phyloP scores from a whole-genome alignment of 2,113 vertebrate genomes.

The Trematomus loennbergii region DNA sequence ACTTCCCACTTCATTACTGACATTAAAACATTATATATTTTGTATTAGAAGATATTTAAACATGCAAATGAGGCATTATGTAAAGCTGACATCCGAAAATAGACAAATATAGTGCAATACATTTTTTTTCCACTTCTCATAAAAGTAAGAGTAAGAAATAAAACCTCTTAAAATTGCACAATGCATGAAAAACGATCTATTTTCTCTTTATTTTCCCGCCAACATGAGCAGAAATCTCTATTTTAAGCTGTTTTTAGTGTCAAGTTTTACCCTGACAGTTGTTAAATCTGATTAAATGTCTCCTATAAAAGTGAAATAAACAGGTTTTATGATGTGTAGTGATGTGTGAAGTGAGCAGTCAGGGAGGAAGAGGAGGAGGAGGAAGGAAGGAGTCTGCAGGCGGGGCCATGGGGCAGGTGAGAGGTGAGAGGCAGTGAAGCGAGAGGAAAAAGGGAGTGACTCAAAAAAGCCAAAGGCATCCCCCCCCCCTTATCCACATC shows the following conservation, averaged over 20 bases:
- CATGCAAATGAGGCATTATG: too few relatives aligned
- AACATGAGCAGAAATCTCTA: neutral
- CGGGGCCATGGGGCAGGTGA: conserved; percentile 77
- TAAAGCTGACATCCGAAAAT: too few relatives aligned
- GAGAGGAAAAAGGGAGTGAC: conserved; percentile 73
- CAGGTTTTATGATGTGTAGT: conserved; percentile 29
- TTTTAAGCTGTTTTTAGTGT: neutral
- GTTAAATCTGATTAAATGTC: conserved; percentile 36
- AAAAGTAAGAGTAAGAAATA: too few relatives aligned
- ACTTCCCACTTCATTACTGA: too few relatives aligned
- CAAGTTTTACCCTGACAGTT: neutral
- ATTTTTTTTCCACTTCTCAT: too few relatives aligned
- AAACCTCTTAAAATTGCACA: too few relatives aligned
- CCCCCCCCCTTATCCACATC: neutral
- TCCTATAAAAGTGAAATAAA: neutral
- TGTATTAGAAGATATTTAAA: too few relatives aligned
- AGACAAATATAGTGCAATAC: too few relatives aligned
- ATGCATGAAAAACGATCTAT: too few relatives aligned
- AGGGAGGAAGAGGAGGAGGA: conserved; percentile 37
- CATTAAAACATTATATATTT: too few relatives aligned
- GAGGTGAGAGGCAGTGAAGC: conserved; percentile 76
- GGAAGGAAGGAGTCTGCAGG: conserved; percentile 50
- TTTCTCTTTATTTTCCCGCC: too few relatives aligned
- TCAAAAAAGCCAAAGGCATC: conserved; percentile 78
- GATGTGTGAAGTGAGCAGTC: conserved; percentile 40